Conservation (phyloP, 2,888 invertebrate genomes). For the Lysandra coridon region DNA sequence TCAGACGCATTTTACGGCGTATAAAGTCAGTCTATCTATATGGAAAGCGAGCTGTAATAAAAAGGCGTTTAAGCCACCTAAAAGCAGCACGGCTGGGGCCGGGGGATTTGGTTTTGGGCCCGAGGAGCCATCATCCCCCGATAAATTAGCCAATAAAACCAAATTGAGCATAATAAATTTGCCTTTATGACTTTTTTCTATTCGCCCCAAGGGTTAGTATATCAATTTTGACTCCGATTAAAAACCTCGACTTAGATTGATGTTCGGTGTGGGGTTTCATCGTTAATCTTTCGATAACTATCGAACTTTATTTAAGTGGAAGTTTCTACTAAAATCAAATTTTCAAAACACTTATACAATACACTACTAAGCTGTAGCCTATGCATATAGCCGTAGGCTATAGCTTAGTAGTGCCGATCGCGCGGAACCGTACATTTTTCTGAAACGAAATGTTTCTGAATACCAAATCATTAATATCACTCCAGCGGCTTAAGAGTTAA, state of each 20-base stretch:
- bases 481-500: too few species aligned
- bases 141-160: constrained; percentile 77
- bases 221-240: constrained; percentile 30
- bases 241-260: constrained; percentile 5
- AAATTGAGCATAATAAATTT: constrained; percentile 77
- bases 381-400: too few species aligned
- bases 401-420: too few species aligned
- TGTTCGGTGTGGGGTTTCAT: background rate
- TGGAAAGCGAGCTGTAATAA: constrained; percentile 66
- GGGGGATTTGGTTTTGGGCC: constrained; percentile 57
- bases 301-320: background rate
- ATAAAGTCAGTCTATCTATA: constrained; percentile 64
- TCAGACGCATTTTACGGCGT: constrained; percentile 42
- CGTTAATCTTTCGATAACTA: background rate
- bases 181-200: constrained; percentile 66
- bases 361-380: too few species aligned
- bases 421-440: too few species aligned
- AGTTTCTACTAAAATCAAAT: too few species aligned
- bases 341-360: too few species aligned
- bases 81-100: constrained; percentile 44
- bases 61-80: constrained; percentile 55
- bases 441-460: too few species aligned
- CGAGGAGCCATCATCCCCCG: constrained; percentile 58
- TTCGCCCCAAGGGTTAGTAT: constrained; percentile 43
- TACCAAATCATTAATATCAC: too few species aligned